Evolutionary conservation across 2,113 vertebrate genomes (phyloP), one percentile per base, ranked within the genome.

Genomic region (Eptesicus fuscus): DNA sequence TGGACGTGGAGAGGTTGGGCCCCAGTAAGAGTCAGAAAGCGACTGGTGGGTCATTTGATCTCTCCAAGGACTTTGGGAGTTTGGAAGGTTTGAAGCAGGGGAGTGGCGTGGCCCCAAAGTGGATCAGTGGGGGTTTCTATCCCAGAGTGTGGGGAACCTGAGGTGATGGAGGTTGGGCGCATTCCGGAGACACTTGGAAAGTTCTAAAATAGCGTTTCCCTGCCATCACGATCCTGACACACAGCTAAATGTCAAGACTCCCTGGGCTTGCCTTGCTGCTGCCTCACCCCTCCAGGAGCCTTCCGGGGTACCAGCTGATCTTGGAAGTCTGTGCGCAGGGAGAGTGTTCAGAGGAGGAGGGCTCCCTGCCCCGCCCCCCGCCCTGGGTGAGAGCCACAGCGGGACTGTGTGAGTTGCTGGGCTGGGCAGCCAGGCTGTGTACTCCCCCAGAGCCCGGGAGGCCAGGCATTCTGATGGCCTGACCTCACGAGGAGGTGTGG

Each of bases 371-470:
- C 80, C 4, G 37, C 74, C 82, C 83, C 22, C 28, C 13, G 0
- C 14, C 5, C 8, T 42, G 87, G 85, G 71, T n/a, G 65, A 87
- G 65, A 69, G 11, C 61, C 20, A 40, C 69, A 70, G 83, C 53
- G 71, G 74, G 22, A 32, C 22, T 88, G 22, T 1, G 30, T 32
- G 61, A 22, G 63, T 30, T 35, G 16, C 59, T 0, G 4, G 51
- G 42, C 7, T 0, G 9, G 40, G 32, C 0, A 0, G 83, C 28
- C 9, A 1, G 78, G 80, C 53, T n/a, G 51, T 5, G 2, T 0
- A 0, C 13, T 7, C 65, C 67, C 20, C 73, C 53, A 32, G 74
- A 2, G 44, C 71, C 0, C 1, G 49, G 32, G 73, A 83, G 49
- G 49, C 78, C 40, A 28, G n/a, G 49, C 5, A 0, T 25, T 67